Evolutionary conservation across 37 sponge, comb jelly and placozoan species (phyloP), one percentile per base, ranked within the genome.

Genomic region (Chondrosia reniformis): DNA sequence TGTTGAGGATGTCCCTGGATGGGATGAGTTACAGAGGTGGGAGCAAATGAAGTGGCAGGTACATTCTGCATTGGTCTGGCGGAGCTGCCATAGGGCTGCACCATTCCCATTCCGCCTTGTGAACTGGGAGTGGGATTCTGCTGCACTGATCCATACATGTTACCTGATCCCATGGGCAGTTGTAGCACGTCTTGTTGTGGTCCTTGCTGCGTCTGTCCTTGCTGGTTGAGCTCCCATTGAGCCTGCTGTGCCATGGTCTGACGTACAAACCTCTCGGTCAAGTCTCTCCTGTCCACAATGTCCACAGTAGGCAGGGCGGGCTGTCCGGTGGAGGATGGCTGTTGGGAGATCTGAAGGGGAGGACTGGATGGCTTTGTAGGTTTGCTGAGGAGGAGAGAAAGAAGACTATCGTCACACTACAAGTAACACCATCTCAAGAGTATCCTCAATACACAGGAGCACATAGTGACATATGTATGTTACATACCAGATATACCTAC

Each of bases 271-370:
- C 41, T 24, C 4, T 69, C 72, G 4, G 72, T 69, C 44, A 36
- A 43, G 41, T 69, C 72, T 25, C 39, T 69, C 2, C 72, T 19
- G 9, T 69, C 72, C 5, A 69, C 24, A n/a, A n/a, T n/a, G 5
- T 69, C 72, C 34, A 64, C 32, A 17, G 72, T 3, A 43, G 72
- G 72, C 25, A 69, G 72, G n/a, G n/a, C n/a, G n/a, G n/a, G n/a
- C n/a, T n/a, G n/a, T n/a, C n/a, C n/a, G n/a, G n/a, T n/a, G n/a
- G n/a, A n/a, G n/a, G n/a, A n/a, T n/a, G n/a, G n/a, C n/a, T n/a
- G n/a, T n/a, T n/a, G n/a, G n/a, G n/a, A n/a, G n/a, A n/a, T n/a
- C n/a, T n/a, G n/a, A n/a, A n/a, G n/a, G n/a, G n/a, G n/a, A n/a
- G n/a, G n/a, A n/a, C n/a, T n/a, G n/a, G n/a, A n/a, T n/a, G n/a